Percentiles rank a stretch among this genome's conserved stretches.
Evolutionary conservation across 35 echinoderm and acorn worm species (phyloP).

Genomic region (Ophioderma brevispina): DNA sequence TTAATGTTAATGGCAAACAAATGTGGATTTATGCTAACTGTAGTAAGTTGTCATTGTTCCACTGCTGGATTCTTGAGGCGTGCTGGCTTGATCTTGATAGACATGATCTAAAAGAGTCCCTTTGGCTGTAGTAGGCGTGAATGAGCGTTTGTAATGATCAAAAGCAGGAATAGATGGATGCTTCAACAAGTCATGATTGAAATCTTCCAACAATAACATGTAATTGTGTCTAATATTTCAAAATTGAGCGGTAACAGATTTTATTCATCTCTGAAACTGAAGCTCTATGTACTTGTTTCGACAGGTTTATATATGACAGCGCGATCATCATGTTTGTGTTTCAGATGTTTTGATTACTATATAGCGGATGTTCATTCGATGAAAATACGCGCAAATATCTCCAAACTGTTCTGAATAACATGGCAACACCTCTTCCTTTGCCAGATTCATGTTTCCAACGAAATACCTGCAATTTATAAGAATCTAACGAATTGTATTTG

Average conservation of each 20-base stretch:
- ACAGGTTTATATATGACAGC: slow-evolving; percentile 18
- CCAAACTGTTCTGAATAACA: neutral
- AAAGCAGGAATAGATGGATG: neutral
- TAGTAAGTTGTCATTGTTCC: neutral
- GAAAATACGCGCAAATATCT: neutral
- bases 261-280: neutral
- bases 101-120: slow-evolving; percentile 38
- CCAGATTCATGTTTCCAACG: neutral
- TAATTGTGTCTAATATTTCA: neutral
- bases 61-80: neutral
- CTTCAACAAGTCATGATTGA: neutral
- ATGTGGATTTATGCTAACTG: slow-evolving; percentile 39
- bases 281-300: neutral
- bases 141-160: neutral
- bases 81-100: neutral
- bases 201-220: slow-evolving; percentile 1
- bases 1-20: neutral
- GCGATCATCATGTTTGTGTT: neutral
- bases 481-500: neutral
- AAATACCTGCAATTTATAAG: neutral
- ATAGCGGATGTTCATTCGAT: neutral
- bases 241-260: neutral
- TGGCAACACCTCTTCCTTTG: neutral
- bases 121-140: neutral
- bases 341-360: neutral